Conservation (phyloP, 2,113 vertebrate genomes). For the Megaleporinus macrocephalus region DNA sequence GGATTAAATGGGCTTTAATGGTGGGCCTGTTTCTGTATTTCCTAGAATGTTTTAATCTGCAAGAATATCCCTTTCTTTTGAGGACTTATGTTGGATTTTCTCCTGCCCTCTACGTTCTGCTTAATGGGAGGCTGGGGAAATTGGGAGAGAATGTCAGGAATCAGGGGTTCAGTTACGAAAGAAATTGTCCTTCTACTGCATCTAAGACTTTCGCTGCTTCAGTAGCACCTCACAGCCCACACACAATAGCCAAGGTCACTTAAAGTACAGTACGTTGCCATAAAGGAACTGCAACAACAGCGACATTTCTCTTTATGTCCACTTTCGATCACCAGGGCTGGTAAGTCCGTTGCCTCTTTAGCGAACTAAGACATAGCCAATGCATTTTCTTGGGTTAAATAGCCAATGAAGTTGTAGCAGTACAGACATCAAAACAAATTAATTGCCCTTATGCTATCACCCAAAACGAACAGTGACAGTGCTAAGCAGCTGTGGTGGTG, state of each 20-base stretch:
- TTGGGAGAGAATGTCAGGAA: slow-evolving; percentile 36
- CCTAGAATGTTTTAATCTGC: slow-evolving; percentile 54
- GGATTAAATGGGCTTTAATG: slow-evolving; percentile 55
- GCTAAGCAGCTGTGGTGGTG: background rate
- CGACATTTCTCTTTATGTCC: background rate
- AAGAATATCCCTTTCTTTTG: slow-evolving; percentile 45
- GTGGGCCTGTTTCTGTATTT: slow-evolving; percentile 50
- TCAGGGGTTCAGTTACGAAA: slow-evolving; percentile 42
- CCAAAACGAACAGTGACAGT: background rate
- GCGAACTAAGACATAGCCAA: slow-evolving; percentile 1
- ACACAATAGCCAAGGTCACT: slow-evolving; percentile 11
- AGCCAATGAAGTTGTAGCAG: background rate
- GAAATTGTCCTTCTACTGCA: slow-evolving; percentile 8
- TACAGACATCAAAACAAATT: background rate
- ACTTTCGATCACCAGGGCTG: background rate
- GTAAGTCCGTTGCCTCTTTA: background rate
- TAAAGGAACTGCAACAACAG: background rate
- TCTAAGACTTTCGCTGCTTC: slow-evolving; percentile 8
- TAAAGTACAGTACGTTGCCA: background rate
- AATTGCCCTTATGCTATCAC: background rate
- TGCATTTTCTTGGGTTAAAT: background rate
- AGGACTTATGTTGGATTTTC: slow-evolving; percentile 51
- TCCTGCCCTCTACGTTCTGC: slow-evolving; percentile 31
- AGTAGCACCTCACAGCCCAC: slow-evolving; percentile 21
- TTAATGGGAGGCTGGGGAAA: slow-evolving; percentile 27